phyloP scores from a whole-genome alignment of 2,888 invertebrate genomes.

The Plagiodera versicolora region DNA sequence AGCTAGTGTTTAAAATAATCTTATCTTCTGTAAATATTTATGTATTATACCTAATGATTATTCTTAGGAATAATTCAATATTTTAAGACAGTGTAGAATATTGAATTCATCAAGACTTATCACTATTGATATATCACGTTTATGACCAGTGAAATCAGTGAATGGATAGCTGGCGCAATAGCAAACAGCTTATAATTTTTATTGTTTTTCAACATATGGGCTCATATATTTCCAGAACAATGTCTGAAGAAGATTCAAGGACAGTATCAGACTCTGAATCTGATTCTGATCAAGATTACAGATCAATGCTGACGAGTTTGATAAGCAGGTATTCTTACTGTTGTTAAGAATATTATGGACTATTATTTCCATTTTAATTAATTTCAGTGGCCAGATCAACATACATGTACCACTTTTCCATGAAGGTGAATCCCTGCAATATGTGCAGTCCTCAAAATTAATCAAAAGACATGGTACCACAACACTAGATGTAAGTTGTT shows the following conservation, averaged over 20 bases:
- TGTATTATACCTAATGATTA: too few relatives aligned
- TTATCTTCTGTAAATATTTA: too few relatives aligned
- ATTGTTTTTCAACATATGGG: not conserved
- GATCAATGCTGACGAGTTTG: not conserved
- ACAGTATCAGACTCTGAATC: not conserved
- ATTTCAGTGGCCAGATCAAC: not conserved
- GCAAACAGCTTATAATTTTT: not conserved
- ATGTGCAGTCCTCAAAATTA: not conserved
- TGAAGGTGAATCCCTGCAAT: not conserved
- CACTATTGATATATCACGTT: not conserved
- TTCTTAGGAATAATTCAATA: too few relatives aligned
- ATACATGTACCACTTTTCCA: not conserved
- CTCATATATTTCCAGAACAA: not conserved
- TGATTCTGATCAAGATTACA: not conserved
- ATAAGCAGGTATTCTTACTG: not conserved
- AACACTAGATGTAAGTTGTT: not conserved
- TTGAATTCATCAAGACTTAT: too few relatives aligned
- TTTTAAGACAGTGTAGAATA: too few relatives aligned
- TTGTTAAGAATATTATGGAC: not conserved
- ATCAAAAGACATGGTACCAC: not conserved
- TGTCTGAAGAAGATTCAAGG: not conserved
- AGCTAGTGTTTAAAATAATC: too few relatives aligned
- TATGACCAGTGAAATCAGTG: not conserved
- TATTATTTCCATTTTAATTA: not conserved
- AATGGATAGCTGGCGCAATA: not conserved